Conservation (phyloP, 2,113 vertebrate genomes). For the Sinocyclocheilus anophthalmus region DNA sequence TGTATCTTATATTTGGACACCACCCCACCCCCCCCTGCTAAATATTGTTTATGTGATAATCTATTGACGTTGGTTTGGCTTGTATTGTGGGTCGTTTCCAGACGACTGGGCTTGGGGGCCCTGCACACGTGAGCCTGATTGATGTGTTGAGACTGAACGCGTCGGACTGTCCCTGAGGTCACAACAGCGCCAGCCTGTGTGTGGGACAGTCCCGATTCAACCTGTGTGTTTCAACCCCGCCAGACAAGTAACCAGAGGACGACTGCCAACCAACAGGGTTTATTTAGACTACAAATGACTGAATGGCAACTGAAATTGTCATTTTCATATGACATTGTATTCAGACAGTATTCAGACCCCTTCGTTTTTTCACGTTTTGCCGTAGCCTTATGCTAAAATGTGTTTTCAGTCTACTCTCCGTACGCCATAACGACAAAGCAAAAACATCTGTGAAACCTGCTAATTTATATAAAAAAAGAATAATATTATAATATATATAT, state of each 20-base stretch:
- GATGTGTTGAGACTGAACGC: no score
- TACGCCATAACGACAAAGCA: neutral
- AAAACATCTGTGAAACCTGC: neutral
- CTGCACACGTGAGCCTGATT: no score
- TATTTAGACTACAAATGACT: neutral
- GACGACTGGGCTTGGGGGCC: slow-evolving; percentile 39
- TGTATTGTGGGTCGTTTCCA: slow-evolving; percentile 41
- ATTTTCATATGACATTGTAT: neutral
- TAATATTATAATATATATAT: neutral
- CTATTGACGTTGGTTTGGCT: slow-evolving; percentile 45
- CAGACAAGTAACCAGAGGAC: slow-evolving; percentile 35
- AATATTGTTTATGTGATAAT: slow-evolving; percentile 38
- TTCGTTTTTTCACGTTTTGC: no score
- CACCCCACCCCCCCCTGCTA: no score
- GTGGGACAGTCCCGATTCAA: slow-evolving; percentile 44
- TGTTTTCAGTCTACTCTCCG: neutral
- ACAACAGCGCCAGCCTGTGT: no score
- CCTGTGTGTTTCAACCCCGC: slow-evolving; percentile 14
- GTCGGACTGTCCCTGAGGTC: slow-evolving; percentile 53
- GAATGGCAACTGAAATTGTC: neutral
- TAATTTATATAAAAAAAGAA: neutral
- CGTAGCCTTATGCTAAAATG: no score
- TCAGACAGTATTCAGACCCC: no score
- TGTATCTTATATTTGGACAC: no score
- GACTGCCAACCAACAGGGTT: neutral